Conservation (phyloP, 2,113 vertebrate species). For the Andinoacara biseriatus region DNA sequence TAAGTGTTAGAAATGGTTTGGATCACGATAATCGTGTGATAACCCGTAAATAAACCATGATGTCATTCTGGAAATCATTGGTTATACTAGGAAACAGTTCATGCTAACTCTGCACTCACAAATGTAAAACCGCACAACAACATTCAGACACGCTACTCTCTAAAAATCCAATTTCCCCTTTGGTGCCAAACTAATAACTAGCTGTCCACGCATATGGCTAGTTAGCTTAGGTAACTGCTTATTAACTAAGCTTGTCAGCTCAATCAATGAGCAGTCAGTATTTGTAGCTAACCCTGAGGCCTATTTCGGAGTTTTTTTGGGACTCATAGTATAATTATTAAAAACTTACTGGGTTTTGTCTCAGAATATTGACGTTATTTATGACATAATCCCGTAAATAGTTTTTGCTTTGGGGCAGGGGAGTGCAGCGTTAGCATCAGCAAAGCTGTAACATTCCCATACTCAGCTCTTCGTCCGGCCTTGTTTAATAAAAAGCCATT, state of each 20-base stretch:
- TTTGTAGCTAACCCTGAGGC: not conserved
- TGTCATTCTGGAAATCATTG: not conserved
- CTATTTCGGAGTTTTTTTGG: not conserved
- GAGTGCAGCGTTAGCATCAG: not conserved
- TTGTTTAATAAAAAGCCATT: conserved; percentile 24
- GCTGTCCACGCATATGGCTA: not conserved
- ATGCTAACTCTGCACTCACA: not conserved
- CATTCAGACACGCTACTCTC: not conserved
- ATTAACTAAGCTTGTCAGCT: no score
- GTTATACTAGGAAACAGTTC: not conserved
- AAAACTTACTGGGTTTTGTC: not conserved
- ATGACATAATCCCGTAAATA: no score
- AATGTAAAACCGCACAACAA: not conserved
- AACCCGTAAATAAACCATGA: not conserved
- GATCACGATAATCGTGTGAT: not conserved
- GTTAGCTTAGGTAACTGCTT: not conserved
- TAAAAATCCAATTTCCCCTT: not conserved
- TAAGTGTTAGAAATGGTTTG: not conserved
- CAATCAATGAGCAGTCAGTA: not conserved
- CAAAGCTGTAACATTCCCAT: not conserved
- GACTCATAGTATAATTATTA: not conserved
- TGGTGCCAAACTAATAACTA: not conserved
- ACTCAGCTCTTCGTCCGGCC: not conserved
- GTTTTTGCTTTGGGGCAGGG: not conserved
- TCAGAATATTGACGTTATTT: not conserved